A percentile compares a stretch with the other conserved stretches of the same genome.
These are phyloP conservation scores for Eubucco bourcierii DNA, from an alignment of 2,113 vertebrate species.

Conservation along the genomic window DNA sequence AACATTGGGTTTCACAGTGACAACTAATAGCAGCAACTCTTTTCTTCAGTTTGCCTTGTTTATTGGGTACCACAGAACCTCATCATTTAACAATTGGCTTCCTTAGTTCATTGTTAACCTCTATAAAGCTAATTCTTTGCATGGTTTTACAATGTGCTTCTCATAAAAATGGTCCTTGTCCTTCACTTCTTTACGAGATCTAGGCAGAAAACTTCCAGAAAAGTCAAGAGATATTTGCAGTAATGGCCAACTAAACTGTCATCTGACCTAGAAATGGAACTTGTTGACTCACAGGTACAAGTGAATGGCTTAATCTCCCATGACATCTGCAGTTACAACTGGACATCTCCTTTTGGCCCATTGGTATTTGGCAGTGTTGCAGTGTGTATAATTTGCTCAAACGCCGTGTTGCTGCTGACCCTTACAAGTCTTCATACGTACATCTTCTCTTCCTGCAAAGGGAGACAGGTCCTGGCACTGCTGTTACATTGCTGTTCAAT, in stretches of 20 bases:
- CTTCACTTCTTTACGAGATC: not conserved
- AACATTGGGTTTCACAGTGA: not conserved
- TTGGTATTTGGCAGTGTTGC: slow-evolving; percentile 12
- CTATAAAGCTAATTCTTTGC: not conserved
- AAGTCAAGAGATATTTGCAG: slow-evolving; percentile 4
- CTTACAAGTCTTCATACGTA: not conserved
- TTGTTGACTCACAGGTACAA: slow-evolving; percentile 10
- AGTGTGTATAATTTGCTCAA: not conserved
- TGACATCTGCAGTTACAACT: slow-evolving; percentile 46
- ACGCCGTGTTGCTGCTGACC: not conserved
- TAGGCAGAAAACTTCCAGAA: slow-evolving; percentile 13
- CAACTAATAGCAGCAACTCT: not conserved
- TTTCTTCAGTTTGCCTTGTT: not conserved
- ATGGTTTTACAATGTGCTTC: not conserved
- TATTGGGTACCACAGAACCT: not conserved
- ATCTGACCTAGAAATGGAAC: slow-evolving; percentile 41
- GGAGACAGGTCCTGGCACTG: not conserved
- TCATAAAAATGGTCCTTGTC: not conserved
- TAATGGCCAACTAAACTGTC: slow-evolving; percentile 1
- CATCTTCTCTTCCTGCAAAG: not conserved
- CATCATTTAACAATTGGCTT: not conserved
- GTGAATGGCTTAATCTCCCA: not conserved
- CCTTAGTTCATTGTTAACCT: not conserved
- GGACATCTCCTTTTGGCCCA: not conserved
- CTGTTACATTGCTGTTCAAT: not conserved